These are phyloP conservation scores for Chironomus striatipennis DNA, from an alignment of 1,140 invertebrate species.

Conservation along the genomic window DNA sequence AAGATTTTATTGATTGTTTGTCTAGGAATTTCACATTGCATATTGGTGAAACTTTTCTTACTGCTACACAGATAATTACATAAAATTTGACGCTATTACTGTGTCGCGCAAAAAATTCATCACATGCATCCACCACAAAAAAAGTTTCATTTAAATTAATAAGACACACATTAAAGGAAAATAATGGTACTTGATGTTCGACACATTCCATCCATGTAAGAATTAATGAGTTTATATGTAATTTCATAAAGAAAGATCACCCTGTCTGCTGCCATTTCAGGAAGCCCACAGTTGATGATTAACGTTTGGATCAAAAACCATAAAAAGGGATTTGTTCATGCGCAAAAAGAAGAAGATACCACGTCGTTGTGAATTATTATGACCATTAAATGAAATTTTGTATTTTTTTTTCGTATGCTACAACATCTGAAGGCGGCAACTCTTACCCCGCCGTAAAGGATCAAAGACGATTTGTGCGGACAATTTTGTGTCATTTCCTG, in stretches of 20 bases:
- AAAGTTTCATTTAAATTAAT: no score
- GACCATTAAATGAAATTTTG: neutral
- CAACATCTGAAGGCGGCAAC: neutral
- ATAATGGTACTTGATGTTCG: neutral
- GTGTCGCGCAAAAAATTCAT: no score
- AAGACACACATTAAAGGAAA: no score
- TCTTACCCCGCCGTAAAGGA: neutral
- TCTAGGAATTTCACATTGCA: no score
- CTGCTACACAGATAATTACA: no score
- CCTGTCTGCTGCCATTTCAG: no score
- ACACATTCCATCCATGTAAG: neutral
- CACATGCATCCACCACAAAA: no score
- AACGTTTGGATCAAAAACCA: neutral
- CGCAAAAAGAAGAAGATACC: neutral
- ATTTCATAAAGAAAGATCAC: neutral
- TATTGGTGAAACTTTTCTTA: no score
- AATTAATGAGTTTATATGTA: neutral
- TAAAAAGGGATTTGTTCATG: slow-evolving; percentile 1
- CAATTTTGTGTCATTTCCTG: slow-evolving; percentile 22
- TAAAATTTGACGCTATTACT: no score
- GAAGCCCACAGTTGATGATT: neutral
- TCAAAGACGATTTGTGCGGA: neutral
- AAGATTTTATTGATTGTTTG: no score
- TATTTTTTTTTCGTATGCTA: neutral
- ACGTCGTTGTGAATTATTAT: neutral